phyloP scores from a whole-genome alignment of 2,113 vertebrate species.

The Daubentonia madagascariensis region DNA sequence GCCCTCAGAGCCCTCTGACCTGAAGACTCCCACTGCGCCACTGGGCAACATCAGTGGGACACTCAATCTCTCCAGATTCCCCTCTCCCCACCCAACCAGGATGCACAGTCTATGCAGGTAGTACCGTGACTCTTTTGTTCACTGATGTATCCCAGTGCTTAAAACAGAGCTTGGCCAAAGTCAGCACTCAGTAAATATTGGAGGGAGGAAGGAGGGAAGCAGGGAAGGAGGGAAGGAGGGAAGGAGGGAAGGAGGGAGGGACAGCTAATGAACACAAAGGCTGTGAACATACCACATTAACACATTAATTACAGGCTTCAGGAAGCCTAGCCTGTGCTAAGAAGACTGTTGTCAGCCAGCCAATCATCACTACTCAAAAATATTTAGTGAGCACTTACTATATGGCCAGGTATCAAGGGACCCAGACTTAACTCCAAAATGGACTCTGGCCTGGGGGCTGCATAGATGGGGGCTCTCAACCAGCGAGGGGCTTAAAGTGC shows the following conservation, averaged over 20 bases:
- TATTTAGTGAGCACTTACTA: background rate
- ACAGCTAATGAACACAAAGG: background rate
- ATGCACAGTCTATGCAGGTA: accelerated
- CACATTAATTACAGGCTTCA: accelerated
- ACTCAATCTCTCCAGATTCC: accelerated
- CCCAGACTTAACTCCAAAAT: background rate
- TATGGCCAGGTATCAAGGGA: background rate
- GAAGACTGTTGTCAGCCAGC: background rate
- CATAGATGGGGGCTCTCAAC: background rate
- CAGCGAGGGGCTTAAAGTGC: background rate
- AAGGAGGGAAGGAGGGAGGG: background rate
- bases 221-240: background rate
- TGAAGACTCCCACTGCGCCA: accelerated
- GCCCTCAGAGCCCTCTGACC: background rate
- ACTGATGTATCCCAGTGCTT: background rate
- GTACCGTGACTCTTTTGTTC: background rate
- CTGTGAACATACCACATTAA: background rate
- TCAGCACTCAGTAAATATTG: background rate
- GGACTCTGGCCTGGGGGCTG: background rate
- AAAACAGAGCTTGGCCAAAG: background rate
- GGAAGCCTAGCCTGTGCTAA: background rate
- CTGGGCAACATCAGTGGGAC: background rate
- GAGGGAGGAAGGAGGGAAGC: background rate
- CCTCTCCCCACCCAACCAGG: background rate
- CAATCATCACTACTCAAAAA: background rate